phyloP scores from a whole-genome alignment of 2,888 invertebrate species.

The Bruchidius siliquastri region DNA sequence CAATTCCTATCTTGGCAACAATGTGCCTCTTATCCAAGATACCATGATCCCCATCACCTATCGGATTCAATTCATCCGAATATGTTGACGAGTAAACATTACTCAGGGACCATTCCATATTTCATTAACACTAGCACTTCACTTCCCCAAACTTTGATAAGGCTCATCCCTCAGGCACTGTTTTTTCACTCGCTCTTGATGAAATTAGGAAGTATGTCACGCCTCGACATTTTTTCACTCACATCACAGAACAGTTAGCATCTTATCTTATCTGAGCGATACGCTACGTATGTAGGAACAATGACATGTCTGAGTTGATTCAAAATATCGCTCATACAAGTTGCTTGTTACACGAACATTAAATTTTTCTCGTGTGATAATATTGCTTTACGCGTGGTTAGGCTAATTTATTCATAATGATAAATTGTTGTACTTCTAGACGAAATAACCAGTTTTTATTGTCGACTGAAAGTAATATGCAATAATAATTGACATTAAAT shows the following conservation, averaged over 20 bases:
- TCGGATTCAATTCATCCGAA: conserved; percentile 11
- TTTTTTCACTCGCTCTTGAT: neutral
- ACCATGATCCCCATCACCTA: conserved; percentile 3
- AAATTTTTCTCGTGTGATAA: neutral
- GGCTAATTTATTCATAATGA: neutral
- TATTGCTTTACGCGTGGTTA: neutral
- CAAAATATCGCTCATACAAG: neutral
- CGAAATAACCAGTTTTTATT: neutral
- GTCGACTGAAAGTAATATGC: neutral
- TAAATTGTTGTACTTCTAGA: neutral
- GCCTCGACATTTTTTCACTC: neutral
- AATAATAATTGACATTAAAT: neutral
- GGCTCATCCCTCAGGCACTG: neutral
- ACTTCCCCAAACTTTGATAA: neutral
- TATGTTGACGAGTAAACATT: conserved; percentile 15
- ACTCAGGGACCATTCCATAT: neutral
- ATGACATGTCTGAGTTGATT: neutral
- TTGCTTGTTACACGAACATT: neutral
- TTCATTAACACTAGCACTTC: neutral
- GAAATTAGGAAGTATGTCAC: neutral
- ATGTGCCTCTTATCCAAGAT: conserved; percentile 14
- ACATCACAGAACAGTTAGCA: neutral
- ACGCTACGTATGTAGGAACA: neutral
- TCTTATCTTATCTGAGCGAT: neutral
- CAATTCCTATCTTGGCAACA: conserved; percentile 24